Evolutionary conservation across 2,888 invertebrate species (phyloP).

Genomic region (Sphecodes monilicornis): DNA sequence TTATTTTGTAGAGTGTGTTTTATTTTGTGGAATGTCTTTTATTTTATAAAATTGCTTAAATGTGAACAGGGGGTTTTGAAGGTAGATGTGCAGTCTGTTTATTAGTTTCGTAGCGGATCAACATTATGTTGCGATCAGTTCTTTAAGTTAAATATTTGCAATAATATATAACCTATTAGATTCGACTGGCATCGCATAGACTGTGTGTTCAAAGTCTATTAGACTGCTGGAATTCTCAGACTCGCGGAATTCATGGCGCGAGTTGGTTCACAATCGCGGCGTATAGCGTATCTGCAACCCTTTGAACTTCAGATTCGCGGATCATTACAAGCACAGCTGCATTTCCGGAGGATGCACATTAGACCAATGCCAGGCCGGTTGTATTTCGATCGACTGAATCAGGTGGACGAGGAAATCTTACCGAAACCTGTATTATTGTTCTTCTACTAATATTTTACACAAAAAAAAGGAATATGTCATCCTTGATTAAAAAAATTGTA

Average conservation of each 20-base stretch:
- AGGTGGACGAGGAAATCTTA: not conserved
- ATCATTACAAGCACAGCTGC: conserved; percentile 50
- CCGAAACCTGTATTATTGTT: conserved; percentile 2
- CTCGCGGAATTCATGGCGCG: conserved; percentile 33
- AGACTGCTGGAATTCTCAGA: conserved; percentile 19
- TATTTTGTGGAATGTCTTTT: too few relatives aligned
- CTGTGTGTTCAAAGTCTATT: not conserved
- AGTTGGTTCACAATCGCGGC: conserved; percentile 48
- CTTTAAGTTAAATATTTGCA: not conserved
- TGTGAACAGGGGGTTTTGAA: too few relatives aligned
- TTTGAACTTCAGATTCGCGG: conserved; percentile 52
- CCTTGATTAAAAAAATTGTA: too few relatives aligned
- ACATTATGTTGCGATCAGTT: not conserved
- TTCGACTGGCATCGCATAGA: not conserved
- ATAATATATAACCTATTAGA: not conserved
- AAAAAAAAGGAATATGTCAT: too few relatives aligned
- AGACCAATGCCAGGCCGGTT: not conserved
- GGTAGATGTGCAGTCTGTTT: too few relatives aligned
- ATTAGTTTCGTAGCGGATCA: not conserved
- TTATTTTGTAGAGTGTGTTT: too few relatives aligned
- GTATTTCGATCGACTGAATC: conserved; percentile 1
- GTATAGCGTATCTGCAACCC: conserved; percentile 31
- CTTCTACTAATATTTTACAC: not conserved
- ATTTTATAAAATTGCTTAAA: too few relatives aligned
- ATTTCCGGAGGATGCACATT: conserved; percentile 45